phyloP scores from a whole-genome alignment of 2,888 invertebrate species.

The Hoplodrina ambigua region DNA sequence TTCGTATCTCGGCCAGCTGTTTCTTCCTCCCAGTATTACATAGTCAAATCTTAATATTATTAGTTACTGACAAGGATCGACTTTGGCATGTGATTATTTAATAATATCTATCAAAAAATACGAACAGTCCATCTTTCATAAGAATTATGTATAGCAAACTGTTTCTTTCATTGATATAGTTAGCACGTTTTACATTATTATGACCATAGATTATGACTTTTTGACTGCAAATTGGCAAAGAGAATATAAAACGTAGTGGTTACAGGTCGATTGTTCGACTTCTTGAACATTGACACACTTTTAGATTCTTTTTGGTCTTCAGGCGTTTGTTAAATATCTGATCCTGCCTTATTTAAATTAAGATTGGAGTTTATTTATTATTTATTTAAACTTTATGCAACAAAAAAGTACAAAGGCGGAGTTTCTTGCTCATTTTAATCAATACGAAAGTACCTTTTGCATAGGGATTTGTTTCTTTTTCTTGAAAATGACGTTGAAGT shows the following conservation, averaged over 20 bases:
- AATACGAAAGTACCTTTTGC: too few relatives aligned
- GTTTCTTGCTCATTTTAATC: too few relatives aligned
- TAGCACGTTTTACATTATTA: background rate
- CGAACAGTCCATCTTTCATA: background rate
- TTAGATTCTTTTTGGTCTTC: too few relatives aligned
- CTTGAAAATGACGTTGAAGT: too few relatives aligned
- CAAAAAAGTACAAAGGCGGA: too few relatives aligned
- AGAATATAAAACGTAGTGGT: constrained; percentile 1
- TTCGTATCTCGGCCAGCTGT: too few relatives aligned
- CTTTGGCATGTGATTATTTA: background rate
- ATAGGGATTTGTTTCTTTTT: too few relatives aligned
- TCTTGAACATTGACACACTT: too few relatives aligned
- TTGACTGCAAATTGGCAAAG: constrained; percentile 20
- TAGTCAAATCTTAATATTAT: background rate
- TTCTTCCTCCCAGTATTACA: too few relatives aligned
- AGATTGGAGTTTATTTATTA: too few relatives aligned
- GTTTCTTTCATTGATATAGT: background rate
- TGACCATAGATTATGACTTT: constrained; percentile 4
- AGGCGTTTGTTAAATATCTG: background rate
- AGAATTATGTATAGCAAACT: background rate
- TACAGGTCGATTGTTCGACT: background rate
- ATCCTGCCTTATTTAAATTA: background rate
- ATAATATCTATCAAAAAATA: too few relatives aligned
- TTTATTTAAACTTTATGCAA: too few relatives aligned
- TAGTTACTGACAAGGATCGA: background rate